Percentiles rank a stretch among this genome's conserved stretches.
These are phyloP conservation scores for Peromyscus eremicus DNA, from an alignment of 2,797 vertebrate species.

Conservation along the genomic window DNA sequence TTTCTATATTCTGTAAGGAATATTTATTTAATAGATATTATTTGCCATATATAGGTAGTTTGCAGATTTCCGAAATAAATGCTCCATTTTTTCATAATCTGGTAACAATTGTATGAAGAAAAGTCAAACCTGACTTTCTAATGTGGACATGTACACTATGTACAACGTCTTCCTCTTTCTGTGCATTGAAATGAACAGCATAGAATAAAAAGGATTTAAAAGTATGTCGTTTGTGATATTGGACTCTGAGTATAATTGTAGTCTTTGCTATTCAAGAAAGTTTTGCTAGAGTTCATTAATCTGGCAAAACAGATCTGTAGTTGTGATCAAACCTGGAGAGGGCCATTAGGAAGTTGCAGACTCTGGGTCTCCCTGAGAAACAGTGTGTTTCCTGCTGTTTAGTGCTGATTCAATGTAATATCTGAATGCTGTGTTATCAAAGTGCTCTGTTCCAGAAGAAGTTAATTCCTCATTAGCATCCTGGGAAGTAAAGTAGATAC, in stretches of 20 bases:
- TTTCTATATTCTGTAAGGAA: neutral
- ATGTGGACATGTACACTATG: too few relatives aligned
- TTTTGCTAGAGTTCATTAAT: neutral
- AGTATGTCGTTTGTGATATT: neutral
- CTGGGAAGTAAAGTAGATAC: neutral
- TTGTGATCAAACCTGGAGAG: neutral
- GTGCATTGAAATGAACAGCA: neutral
- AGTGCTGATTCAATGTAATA: neutral
- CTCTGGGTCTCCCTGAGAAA: neutral
- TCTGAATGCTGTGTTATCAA: neutral
- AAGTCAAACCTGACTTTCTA: neutral
- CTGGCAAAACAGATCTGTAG: neutral
- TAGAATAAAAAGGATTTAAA: neutral
- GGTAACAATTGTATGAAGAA: neutral
- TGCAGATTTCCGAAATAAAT: neutral
- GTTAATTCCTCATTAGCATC: neutral
- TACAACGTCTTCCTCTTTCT: neutral
- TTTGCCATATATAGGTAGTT: neutral
- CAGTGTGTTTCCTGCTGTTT: neutral
- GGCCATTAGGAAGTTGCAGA: neutral
- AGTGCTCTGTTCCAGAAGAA: slow-evolving; percentile 25
- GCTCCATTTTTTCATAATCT: neutral
- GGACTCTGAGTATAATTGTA: neutral
- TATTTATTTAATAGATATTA: neutral
- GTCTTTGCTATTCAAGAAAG: neutral